Evolutionary conservation across 2,888 invertebrate genomes (phyloP), one percentile per base, ranked within the genome.

Genomic region (Lasioglossum villosulum): DNA sequence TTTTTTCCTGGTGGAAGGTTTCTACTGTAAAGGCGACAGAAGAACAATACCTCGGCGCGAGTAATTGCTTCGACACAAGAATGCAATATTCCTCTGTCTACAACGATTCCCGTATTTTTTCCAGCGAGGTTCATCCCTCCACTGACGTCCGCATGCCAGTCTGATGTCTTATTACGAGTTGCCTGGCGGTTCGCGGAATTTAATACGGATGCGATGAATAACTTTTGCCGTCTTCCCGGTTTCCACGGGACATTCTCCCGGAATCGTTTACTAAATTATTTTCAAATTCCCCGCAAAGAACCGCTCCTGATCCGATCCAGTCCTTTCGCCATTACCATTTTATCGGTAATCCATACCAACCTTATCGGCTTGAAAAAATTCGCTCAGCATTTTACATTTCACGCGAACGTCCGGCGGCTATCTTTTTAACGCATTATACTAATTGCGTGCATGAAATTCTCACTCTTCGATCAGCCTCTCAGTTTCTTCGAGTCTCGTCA

Each of bases 31-130:
- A 83, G 84, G 84, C 80, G 88, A 82, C 82, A 71, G 78, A 84
- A 75, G 86, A 86, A 84, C 87, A 83, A 88, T 87, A 88, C 80
- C 88, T 71, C 70, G 81, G 88, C 87, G 88, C 82, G 89, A 89
- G 92, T 93, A 93, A 93, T 93, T 93, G 93, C 92, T 92, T 92
- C 90, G 90, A 91, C 92, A 89, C 87, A 89, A 92, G 92, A 93
- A 93, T 92, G 92, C 91, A 93, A 93, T 92, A 92, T 93, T 91
- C 91, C 88, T 83, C 83, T 82, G 86, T 86, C 88, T 79, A 52
- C 79, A 84, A 79, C 81, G 83, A 80, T 82, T 88, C 75, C 71
- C 75, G 77, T 84, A 82, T 86, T 86, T 84, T 86, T 88, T 81
- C 30, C 56, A 34, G 56, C 27, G 4, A 10, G 45, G 70, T 77